Conservation (phyloP, 2,113 vertebrate genomes). For the Ploceus nigricollis region DNA sequence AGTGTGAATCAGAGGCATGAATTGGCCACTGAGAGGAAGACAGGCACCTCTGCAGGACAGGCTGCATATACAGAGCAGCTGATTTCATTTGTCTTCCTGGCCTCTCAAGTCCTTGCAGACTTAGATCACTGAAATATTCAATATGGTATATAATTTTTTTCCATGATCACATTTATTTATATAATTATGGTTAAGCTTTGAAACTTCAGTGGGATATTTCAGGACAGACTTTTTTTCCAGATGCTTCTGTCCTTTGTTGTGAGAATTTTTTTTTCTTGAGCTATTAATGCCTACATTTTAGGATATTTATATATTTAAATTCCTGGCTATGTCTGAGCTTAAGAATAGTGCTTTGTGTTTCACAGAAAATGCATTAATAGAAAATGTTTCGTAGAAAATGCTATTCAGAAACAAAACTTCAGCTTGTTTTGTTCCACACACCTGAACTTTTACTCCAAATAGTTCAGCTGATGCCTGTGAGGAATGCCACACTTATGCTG, state of each 20-base stretch:
- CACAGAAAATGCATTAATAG: not conserved
- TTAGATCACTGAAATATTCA: slow-evolving; percentile 4
- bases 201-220: not conserved
- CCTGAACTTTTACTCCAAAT: not conserved
- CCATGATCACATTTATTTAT: not conserved
- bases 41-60: not conserved
- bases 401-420: not conserved
- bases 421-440: not conserved
- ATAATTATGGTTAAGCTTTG: not conserved
- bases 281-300: not conserved
- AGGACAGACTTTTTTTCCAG: not conserved
- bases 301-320: not conserved
- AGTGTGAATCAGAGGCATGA: slow-evolving; percentile 67
- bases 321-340: not conserved
- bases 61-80: not conserved
- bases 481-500: not conserved
- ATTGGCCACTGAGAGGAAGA: not conserved
- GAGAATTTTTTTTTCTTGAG: not conserved
- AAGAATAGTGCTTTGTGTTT: not conserved
- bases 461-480: not conserved
- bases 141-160: not conserved
- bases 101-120: not conserved
- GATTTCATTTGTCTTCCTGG: slow-evolving; percentile 47
- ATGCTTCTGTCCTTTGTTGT: not conserved
- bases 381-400: not conserved